Evolutionary conservation across 1,140 invertebrate species (phyloP).

Genomic region (Globodera rostochiensis): DNA sequence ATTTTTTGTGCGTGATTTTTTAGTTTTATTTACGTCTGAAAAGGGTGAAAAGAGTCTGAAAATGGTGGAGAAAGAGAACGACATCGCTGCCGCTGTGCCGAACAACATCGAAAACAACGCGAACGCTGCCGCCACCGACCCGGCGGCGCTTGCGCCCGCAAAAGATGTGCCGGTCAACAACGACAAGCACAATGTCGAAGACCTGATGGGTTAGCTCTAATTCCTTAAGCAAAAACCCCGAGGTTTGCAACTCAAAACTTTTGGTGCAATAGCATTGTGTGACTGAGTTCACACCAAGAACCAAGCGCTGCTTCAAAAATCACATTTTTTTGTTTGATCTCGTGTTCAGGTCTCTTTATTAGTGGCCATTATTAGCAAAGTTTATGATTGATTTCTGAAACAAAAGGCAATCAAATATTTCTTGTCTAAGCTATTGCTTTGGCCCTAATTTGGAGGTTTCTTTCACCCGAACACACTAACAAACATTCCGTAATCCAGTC

Average conservation of each 20-base stretch:
- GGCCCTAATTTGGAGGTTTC: no score
- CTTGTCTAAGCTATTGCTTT: no score
- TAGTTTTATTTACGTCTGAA: not conserved
- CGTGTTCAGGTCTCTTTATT: no score
- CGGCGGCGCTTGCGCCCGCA: not conserved
- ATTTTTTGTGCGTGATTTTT: constrained; percentile 1
- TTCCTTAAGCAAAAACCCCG: no score
- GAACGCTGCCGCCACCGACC: not conserved
- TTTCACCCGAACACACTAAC: no score
- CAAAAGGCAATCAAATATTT: not conserved
- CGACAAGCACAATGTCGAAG: constrained; percentile 1
- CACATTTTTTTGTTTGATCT: not conserved
- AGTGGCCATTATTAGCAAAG: no score
- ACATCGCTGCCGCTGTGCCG: constrained; percentile 15
- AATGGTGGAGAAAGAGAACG: constrained; percentile 29
- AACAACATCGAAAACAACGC: constrained; percentile 8
- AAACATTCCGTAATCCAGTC: not conserved
- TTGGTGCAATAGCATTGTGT: no score
- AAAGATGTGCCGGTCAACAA: constrained; percentile 19
- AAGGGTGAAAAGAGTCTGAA: not conserved
- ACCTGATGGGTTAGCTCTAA: constrained; percentile 10
- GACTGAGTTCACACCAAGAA: no score
- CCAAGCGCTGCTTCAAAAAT: no score
- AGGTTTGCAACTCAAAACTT: no score
- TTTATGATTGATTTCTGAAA: not conserved